Conservation (phyloP, 2,797 vertebrate species). For the Crenuchus spilurus region DNA sequence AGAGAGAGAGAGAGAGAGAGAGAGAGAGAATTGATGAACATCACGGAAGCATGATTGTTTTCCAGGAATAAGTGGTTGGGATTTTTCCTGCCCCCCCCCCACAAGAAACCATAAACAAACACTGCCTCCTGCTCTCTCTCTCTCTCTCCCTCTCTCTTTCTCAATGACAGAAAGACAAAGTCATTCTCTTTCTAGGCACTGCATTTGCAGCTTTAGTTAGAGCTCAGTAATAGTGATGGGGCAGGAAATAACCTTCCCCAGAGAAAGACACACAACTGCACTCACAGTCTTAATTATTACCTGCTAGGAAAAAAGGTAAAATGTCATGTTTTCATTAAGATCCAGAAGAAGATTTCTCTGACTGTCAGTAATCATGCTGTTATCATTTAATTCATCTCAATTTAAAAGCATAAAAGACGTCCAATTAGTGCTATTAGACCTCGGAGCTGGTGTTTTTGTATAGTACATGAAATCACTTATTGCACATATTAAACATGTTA, state of each 20-base stretch:
- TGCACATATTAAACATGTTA: not conserved
- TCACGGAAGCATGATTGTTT: slow-evolving; percentile 36
- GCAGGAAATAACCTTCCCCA: slow-evolving; percentile 19
- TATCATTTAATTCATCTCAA: slow-evolving; percentile 43
- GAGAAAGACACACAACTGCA: slow-evolving; percentile 21
- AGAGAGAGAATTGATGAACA: slow-evolving; percentile 38
- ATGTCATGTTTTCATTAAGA: slow-evolving; percentile 51
- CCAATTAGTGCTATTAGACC: slow-evolving; percentile 18
- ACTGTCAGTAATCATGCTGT: slow-evolving; percentile 33
- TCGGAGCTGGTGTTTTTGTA: not conserved
- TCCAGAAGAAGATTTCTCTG: slow-evolving; percentile 46
- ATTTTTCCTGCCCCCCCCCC: slow-evolving; percentile 25
- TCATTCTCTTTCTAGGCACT: slow-evolving; percentile 10
- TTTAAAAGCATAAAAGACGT: not conserved
- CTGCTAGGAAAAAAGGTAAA: slow-evolving; percentile 40
- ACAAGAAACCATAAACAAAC: slow-evolving; percentile 35
- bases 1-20: slow-evolving; percentile 7
- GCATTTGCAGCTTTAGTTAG: slow-evolving; percentile 14
- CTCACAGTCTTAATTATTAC: slow-evolving; percentile 37
- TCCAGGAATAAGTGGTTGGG: slow-evolving; percentile 43
- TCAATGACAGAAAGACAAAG: slow-evolving; percentile 2
- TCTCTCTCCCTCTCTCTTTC: not conserved
- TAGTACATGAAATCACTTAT: not conserved
- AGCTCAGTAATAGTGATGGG: slow-evolving; percentile 15
- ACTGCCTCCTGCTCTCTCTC: slow-evolving; percentile 3